Conservation (phyloP, 2,797 vertebrate genomes). For the Triplophysa yarkandensis region DNA sequence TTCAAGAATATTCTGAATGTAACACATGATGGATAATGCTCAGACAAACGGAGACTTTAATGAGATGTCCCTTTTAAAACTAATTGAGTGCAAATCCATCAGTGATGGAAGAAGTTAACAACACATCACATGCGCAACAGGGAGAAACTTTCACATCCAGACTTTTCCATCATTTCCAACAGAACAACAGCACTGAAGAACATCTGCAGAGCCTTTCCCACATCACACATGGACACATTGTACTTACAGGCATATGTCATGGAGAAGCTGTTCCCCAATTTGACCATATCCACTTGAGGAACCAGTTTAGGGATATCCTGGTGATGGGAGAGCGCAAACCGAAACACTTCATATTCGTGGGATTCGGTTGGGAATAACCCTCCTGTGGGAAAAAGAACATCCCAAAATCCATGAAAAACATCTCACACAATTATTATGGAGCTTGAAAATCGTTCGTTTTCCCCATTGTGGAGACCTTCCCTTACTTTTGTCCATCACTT, state of each 20-base stretch:
- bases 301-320: conserved; percentile 98
- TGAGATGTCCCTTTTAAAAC: too few species aligned
- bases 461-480: not conserved
- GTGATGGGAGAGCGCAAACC: conserved; percentile 95
- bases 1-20: not conserved
- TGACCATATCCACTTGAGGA: conserved; percentile 99
- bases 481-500: conserved; percentile 67
- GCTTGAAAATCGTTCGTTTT: not conserved
- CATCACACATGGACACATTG: not conserved
- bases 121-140: conserved; percentile 42
- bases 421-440: not conserved
- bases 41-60: not conserved
- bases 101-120: not conserved
- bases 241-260: conserved; percentile 99
- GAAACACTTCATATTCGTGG: conserved; percentile 99
- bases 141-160: conserved; percentile 42
- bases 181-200: conserved; percentile 9
- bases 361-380: conserved; percentile 96
- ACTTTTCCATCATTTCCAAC: conserved; percentile 4
- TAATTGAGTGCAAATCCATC: not conserved
- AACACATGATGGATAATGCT: not conserved
- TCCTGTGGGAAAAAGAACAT: conserved; percentile 76
- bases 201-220: not conserved
- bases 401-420: conserved; percentile 33
- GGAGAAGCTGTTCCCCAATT: conserved; percentile 97